Conservation (phyloP, 2,797 vertebrate genomes). For the Hephaestus fuliginosus region DNA sequence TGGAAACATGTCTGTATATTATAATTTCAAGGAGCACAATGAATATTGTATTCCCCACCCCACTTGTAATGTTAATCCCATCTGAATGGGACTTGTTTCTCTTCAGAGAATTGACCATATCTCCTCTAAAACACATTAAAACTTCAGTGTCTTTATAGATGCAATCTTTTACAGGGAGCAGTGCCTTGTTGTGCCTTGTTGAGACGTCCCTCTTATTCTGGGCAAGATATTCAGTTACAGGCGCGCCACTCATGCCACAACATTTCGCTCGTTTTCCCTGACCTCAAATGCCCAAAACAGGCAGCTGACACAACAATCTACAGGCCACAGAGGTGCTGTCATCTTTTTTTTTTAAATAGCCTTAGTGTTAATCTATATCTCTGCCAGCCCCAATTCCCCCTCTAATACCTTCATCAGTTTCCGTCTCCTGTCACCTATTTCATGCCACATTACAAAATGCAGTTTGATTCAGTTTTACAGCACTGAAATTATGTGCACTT, state of each 20-base stretch:
- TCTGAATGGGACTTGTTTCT: not conserved
- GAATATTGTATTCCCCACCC: too few relatives aligned
- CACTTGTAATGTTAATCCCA: too few relatives aligned
- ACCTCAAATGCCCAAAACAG: conserved; percentile 27
- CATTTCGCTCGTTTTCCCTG: not conserved
- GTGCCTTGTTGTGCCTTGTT: not conserved
- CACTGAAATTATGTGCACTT: not conserved
- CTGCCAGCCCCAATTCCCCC: not conserved
- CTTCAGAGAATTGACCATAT: not conserved
- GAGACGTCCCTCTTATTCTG: not conserved
- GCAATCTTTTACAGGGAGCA: conserved; percentile 4
- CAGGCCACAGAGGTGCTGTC: conserved; percentile 1
- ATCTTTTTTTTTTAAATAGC: conserved; percentile 6
- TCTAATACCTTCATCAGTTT: conserved; percentile 12
- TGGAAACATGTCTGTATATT: not conserved
- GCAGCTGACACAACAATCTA: conserved; percentile 6
- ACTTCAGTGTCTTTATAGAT: not conserved
- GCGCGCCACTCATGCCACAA: not conserved
- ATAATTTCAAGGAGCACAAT: not conserved
- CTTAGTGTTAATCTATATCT: not conserved
- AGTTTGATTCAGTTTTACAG: conserved; percentile 5
- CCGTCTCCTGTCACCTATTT: not conserved
- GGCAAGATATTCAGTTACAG: not conserved
- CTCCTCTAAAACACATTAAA: not conserved
- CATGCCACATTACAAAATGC: not conserved